These are phyloP conservation scores for Lepilemur septentrionalis DNA, from an alignment of 2,797 vertebrate species.

Conservation along the genomic window DNA sequence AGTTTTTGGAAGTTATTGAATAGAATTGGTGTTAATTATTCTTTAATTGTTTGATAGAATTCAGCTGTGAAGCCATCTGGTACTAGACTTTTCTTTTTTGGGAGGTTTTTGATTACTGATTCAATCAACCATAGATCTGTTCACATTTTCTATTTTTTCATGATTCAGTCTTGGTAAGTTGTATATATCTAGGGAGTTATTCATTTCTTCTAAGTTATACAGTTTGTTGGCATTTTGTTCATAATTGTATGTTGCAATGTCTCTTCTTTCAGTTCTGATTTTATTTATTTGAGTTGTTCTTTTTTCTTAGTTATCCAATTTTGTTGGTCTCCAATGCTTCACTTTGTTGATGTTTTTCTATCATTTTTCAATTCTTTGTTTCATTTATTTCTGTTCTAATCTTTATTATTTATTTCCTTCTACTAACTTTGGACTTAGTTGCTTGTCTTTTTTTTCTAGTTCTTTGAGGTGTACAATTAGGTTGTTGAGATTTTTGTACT, in stretches of 20 bases:
- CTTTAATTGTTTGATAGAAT: too few relatives aligned
- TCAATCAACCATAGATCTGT: too few relatives aligned
- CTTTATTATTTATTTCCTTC: neutral
- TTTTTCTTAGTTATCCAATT: neutral
- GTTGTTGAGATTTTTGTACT: neutral
- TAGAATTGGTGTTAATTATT: too few relatives aligned
- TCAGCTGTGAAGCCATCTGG: too few relatives aligned
- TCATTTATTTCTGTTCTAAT: neutral
- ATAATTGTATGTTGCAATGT: neutral
- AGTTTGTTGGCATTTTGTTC: neutral
- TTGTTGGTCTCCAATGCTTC: neutral
- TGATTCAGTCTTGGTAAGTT: too few relatives aligned
- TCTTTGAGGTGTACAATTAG: neutral
- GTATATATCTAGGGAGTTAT: too few relatives aligned
- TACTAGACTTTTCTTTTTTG: too few relatives aligned
- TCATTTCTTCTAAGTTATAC: neutral
- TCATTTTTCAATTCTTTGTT: neutral
- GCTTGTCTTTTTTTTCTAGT: neutral
- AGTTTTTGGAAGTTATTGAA: too few relatives aligned
- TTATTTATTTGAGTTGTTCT: neutral
- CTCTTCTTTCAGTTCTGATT: neutral
- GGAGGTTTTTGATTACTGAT: too few relatives aligned
- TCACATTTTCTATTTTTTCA: too few relatives aligned
- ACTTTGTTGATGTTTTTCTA: neutral
- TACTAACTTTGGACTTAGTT: neutral